These are phyloP conservation scores for Synergus umbraculus DNA, from an alignment of 2,888 invertebrate genomes.

Conservation along the genomic window DNA sequence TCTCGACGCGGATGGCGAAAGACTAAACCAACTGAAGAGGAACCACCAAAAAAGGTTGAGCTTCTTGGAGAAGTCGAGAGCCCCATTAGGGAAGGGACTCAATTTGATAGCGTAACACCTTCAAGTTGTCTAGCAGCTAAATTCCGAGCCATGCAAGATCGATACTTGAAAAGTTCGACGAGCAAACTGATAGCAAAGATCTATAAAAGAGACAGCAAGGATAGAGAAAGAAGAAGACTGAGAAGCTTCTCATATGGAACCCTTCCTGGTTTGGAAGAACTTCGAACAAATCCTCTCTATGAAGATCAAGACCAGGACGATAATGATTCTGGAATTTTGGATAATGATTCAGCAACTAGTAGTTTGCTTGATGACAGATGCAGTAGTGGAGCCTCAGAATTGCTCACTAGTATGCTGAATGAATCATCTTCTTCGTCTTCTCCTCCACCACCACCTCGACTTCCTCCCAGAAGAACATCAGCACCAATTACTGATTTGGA, in stretches of 20 bases:
- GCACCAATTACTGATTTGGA: slow-evolving; percentile 62
- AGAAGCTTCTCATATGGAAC: slow-evolving; percentile 88
- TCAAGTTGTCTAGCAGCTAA: slow-evolving; percentile 83
- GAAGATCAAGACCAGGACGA: slow-evolving; percentile 80
- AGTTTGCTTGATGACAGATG: slow-evolving; percentile 80
- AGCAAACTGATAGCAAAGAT: slow-evolving; percentile 84
- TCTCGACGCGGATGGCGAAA: slow-evolving; percentile 48
- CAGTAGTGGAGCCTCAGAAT: slow-evolving; percentile 65
- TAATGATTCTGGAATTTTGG: slow-evolving; percentile 87
- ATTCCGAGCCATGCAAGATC: slow-evolving; percentile 85
- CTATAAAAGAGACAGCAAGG: slow-evolving; percentile 77
- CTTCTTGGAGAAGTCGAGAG: slow-evolving; percentile 24
- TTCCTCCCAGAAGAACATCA: slow-evolving; percentile 70
- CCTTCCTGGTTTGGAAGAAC: slow-evolving; percentile 85
- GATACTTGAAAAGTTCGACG: slow-evolving; percentile 84
- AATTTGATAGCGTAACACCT: slow-evolving; percentile 70
- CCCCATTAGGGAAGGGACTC: slow-evolving; percentile 44
- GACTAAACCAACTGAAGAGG: slow-evolving; percentile 42
- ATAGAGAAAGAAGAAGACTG: slow-evolving; percentile 74
- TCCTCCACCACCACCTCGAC: slow-evolving; percentile 63
- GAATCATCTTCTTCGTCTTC: slow-evolving; percentile 58
- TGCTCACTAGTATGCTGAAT: slow-evolving; percentile 50
- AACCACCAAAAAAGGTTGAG: slow-evolving; percentile 12
- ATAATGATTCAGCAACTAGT: slow-evolving; percentile 85
- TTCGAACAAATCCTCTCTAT: slow-evolving; percentile 83